A percentile compares a stretch with the other conserved stretches of the same genome.
phyloP scores from a whole-genome alignment of 2,797 vertebrate genomes.

The Anabacerthia variegaticeps region DNA sequence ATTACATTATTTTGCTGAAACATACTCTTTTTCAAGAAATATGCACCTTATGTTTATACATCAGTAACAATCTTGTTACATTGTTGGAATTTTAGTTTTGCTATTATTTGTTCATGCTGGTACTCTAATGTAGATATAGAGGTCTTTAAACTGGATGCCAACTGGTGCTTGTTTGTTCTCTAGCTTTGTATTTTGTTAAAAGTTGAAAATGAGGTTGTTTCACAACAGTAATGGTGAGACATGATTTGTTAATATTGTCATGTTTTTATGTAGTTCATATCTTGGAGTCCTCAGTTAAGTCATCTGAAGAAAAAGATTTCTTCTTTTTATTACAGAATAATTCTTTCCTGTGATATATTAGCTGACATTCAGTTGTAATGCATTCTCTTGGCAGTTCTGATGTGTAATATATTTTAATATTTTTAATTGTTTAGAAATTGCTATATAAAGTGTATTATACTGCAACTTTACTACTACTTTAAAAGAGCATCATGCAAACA shows the following conservation, averaged over 20 bases:
- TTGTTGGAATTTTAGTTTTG: background rate
- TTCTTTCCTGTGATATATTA: background rate
- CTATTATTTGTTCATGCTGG: background rate
- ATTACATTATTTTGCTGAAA: background rate
- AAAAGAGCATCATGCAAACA: background rate
- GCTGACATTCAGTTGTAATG: background rate
- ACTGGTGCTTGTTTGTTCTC: background rate
- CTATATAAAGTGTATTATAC: background rate
- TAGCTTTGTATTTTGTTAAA: background rate
- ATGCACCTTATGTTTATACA: background rate
- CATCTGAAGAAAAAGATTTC: background rate
- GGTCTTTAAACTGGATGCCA: background rate
- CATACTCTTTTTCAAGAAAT: background rate
- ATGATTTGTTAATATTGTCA: background rate
- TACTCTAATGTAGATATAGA: background rate
- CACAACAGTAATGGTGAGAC: background rate
- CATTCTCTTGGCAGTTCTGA: background rate
- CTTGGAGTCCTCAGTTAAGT: background rate
- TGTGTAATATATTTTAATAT: background rate
- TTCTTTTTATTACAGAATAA: background rate
- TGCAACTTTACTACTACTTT: background rate
- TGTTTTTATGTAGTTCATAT: background rate
- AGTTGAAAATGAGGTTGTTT: background rate
- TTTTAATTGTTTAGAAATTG: background rate
- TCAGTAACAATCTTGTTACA: background rate